Conservation (phyloP, 2,113 vertebrate species). For the Tupaia chinensis region DNA sequence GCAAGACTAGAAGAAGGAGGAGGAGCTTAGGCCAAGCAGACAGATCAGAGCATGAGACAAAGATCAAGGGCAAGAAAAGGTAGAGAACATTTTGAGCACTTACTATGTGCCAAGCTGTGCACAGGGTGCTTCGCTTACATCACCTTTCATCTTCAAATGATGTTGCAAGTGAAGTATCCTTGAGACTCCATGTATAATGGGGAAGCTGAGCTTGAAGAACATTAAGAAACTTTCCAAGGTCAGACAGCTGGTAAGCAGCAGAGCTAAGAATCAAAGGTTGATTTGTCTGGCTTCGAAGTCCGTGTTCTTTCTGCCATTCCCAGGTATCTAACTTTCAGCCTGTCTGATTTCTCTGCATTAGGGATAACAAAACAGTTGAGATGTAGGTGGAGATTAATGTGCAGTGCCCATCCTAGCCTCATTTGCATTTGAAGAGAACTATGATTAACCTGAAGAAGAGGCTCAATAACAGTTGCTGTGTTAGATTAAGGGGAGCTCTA, state of each 20-base stretch:
- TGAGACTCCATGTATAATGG: not conserved
- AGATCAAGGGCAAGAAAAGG: not conserved
- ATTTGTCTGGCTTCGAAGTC: not conserved
- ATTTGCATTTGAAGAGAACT: conserved; percentile 77
- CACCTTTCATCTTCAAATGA: not conserved
- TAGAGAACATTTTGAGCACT: not conserved
- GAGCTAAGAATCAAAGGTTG: not conserved
- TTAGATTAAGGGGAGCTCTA: not conserved
- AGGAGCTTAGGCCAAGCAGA: not conserved
- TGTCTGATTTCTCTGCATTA: conserved; percentile 45
- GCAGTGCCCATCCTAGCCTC: not conserved
- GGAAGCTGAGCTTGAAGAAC: conserved; percentile 16
- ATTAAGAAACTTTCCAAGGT: conserved; percentile 38
- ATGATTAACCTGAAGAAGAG: conserved; percentile 67
- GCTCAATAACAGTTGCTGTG: not conserved
- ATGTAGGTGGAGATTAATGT: not conserved
- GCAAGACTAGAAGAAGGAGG: not conserved
- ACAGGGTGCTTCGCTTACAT: not conserved
- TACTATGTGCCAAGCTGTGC: not conserved
- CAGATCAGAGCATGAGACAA: not conserved
- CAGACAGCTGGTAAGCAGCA: not conserved
- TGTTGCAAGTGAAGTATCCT: not conserved
- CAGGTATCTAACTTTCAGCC: not conserved
- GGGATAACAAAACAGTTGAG: conserved; percentile 55
- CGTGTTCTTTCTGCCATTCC: not conserved